phyloP scores from a whole-genome alignment of 2,113 vertebrate species.

The Urocynchramus pylzowi region DNA sequence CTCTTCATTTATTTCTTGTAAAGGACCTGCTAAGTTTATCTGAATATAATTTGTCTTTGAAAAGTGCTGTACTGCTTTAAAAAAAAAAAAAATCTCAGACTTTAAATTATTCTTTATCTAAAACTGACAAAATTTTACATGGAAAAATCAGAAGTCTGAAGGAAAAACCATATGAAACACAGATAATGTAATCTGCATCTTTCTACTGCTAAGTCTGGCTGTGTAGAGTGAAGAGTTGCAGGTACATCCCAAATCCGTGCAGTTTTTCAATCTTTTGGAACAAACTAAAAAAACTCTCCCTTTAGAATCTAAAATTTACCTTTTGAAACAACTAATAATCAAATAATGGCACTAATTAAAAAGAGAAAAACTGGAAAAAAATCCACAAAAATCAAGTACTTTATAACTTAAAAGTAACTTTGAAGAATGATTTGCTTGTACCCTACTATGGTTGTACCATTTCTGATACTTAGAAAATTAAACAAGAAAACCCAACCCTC shows the following conservation, averaged over 20 bases:
- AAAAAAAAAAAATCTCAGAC: background rate
- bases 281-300: background rate
- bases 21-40: background rate
- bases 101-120: background rate
- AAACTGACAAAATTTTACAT: background rate
- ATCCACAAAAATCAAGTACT: background rate
- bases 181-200: background rate
- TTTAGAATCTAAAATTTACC: background rate
- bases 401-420: background rate
- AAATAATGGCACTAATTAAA: background rate
- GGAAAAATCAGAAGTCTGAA: background rate
- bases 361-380: background rate
- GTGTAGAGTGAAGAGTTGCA: background rate
- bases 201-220: background rate
- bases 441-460: rapidly evolving
- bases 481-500: background rate
- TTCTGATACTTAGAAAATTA: background rate
- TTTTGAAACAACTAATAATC: background rate
- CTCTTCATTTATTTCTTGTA: background rate
- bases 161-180: background rate
- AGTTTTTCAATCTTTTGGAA: background rate
- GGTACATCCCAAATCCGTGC: background rate
- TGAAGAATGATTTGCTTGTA: background rate
- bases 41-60: background rate
- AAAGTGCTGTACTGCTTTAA: background rate